Conservation (phyloP, 2,797 vertebrate genomes). For the Phataginus tetradactyla region DNA sequence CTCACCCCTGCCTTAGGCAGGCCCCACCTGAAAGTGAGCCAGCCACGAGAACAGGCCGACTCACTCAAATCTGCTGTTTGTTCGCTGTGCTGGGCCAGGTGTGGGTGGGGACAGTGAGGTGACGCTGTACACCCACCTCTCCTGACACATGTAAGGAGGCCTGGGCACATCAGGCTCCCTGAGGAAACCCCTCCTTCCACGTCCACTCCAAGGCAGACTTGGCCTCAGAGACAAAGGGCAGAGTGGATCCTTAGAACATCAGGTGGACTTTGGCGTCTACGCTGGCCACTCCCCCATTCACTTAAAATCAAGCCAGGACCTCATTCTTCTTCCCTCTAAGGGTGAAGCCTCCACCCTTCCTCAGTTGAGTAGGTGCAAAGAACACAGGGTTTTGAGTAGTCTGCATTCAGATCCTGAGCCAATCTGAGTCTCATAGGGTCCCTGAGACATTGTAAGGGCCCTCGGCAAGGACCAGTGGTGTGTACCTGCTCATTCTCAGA, state of each 20-base stretch:
- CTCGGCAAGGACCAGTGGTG: fast-evolving
- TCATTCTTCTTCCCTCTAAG: not conserved
- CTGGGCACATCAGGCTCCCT: not conserved
- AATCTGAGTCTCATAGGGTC: not conserved
- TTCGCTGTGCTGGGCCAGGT: no score
- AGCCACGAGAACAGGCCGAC: not conserved
- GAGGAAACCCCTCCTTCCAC: not conserved
- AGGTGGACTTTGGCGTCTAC: not conserved
- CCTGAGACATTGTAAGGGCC: not conserved
- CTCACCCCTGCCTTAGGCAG: not conserved
- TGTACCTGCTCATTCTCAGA: not conserved
- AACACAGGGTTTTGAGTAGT: not conserved
- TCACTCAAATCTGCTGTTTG: not conserved
- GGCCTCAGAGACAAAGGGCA: not conserved
- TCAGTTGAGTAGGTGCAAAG: not conserved
- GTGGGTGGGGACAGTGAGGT: not conserved
- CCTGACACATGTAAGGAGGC: not conserved
- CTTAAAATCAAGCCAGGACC: not conserved
- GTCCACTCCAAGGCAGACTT: not conserved
- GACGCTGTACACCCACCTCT: not conserved
- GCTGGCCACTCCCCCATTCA: not conserved
- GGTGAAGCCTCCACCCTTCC: not conserved
- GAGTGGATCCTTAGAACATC: not conserved
- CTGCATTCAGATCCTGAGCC: not conserved
- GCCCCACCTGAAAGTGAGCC: not conserved